Base-by-base conservation (phyloP, 2,888 invertebrate species). In the Chymomyza procnemis region DNA sequence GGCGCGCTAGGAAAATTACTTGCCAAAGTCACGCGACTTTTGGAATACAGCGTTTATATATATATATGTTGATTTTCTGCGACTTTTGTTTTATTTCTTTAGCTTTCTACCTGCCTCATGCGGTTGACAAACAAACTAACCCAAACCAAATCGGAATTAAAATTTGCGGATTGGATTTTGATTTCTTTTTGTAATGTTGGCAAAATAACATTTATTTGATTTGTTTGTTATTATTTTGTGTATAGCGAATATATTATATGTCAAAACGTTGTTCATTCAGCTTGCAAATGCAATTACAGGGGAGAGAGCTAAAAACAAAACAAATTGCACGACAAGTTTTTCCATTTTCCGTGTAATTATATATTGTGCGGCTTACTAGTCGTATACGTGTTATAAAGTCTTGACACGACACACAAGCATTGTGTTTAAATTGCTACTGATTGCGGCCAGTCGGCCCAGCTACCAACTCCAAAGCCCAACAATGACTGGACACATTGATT, bases 11-110 rank as follows among this genome's bases (percentile, higher is more conserved):
- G n/a, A 16, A 50, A 12, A 30, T 64, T 41, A 59, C 18, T 58
- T 34, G 52, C 26, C n/a, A 48, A 47, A 64, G 64, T 64, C 64
- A 64, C 64, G 64, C 64, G 64, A 64, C 58, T 57, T 58, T 52
- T 30, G 54, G 21, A 16, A 22, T 21, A 21, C 19, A 54, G 19
- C 22, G 16, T 9, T 19, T 21, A 3, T 19, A 22, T 54, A 22
- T 9, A 3, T 19, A 2, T 54, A 22, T 19, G 54, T n/a, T 14
- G 18, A 21, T 4, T 18, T 3, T 21, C 52, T 18, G 16, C 14
- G 52, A 3, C 26, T 52, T 52, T 19, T 3, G 14, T 47, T 54
- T 54, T 14, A 14, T 54, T 2, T 21, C 3, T 8, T 4, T 21
- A 8, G 21, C 54, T 21, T 1, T 54, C 4, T 54, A 9, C 9